Percentiles rank a stretch among this genome's conserved stretches.
phyloP scores from a whole-genome alignment of 2,888 invertebrate genomes.

The Cyrtodaria siliqua region DNA sequence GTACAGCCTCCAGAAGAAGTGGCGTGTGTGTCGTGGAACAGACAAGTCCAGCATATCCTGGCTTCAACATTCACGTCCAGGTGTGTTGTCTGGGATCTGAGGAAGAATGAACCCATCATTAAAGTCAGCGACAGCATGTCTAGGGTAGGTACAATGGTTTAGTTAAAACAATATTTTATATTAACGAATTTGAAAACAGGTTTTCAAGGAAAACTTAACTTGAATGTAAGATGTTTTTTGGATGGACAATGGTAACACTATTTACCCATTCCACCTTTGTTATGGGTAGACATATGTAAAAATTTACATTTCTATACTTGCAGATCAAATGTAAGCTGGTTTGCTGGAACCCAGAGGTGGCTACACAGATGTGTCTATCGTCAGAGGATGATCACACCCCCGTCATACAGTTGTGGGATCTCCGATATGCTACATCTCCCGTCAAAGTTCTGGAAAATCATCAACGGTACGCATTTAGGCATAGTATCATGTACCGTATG shows the following conservation, averaged over 20 bases:
- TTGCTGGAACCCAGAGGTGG: constrained; percentile 97
- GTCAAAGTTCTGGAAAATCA: constrained; percentile 95
- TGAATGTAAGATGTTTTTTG: too few relatives aligned
- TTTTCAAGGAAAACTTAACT: too few relatives aligned
- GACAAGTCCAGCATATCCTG: constrained; percentile 97
- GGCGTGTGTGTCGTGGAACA: constrained; percentile 96
- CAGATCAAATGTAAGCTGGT: constrained; percentile 95
- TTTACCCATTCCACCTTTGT: too few relatives aligned
- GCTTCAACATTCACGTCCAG: constrained; percentile 96
- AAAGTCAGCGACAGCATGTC: constrained; percentile 92
- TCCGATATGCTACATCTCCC: constrained; percentile 94
- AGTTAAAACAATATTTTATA: too few relatives aligned
- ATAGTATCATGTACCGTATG: too few relatives aligned
- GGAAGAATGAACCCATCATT: constrained; percentile 98
- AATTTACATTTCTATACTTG: constrained; percentile 3
- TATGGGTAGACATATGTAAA: too few relatives aligned
- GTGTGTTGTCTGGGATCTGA: constrained; percentile 98
- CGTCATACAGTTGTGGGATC: constrained; percentile 97
- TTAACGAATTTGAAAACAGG: too few relatives aligned
- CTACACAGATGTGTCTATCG: constrained; percentile 97
- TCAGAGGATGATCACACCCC: constrained; percentile 98
- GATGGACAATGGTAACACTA: too few relatives aligned
- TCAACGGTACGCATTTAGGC: constrained; percentile 89
- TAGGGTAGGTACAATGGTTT: constrained; percentile 86
- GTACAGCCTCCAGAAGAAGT: constrained; percentile 95